A percentile compares a stretch with the other conserved stretches of the same genome.
phyloP scores from a whole-genome alignment of 2,113 vertebrate species.

The Salvelinus fontinalis region DNA sequence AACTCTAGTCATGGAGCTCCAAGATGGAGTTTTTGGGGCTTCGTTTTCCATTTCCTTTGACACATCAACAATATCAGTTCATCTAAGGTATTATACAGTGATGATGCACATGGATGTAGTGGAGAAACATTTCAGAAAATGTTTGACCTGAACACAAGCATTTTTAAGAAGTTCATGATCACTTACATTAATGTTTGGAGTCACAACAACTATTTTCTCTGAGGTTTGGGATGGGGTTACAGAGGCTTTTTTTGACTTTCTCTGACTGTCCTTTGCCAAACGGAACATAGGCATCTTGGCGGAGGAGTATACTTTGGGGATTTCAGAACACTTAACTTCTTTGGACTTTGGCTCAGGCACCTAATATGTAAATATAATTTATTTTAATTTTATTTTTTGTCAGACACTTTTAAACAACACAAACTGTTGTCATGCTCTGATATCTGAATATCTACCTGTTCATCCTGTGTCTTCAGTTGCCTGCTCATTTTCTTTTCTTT shows the following conservation, averaged over 20 bases:
- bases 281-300: slow-evolving; percentile 44
- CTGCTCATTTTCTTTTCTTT: slow-evolving; percentile 40
- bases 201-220: background rate
- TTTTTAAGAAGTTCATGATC: background rate
- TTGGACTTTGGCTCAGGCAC: slow-evolving; percentile 13
- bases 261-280: slow-evolving; percentile 38
- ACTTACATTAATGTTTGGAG: slow-evolving; percentile 40
- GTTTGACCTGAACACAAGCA: too few relatives aligned
- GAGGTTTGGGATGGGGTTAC: slow-evolving; percentile 30
- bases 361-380: background rate
- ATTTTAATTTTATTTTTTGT: too few relatives aligned
- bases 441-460: slow-evolving; percentile 37
- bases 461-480: slow-evolving; percentile 21
- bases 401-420: too few relatives aligned
- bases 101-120: background rate
- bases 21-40: background rate
- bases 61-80: too few relatives aligned
- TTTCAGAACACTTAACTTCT: slow-evolving; percentile 29
- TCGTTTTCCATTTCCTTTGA: background rate
- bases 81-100: background rate
- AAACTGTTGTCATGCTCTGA: background rate
- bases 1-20: background rate
- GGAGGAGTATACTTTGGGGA: slow-evolving; percentile 23
- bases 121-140: too few relatives aligned
- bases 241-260: too few relatives aligned